phyloP scores from a whole-genome alignment of 2,113 vertebrate genomes.

The Cinclus cinclus region DNA sequence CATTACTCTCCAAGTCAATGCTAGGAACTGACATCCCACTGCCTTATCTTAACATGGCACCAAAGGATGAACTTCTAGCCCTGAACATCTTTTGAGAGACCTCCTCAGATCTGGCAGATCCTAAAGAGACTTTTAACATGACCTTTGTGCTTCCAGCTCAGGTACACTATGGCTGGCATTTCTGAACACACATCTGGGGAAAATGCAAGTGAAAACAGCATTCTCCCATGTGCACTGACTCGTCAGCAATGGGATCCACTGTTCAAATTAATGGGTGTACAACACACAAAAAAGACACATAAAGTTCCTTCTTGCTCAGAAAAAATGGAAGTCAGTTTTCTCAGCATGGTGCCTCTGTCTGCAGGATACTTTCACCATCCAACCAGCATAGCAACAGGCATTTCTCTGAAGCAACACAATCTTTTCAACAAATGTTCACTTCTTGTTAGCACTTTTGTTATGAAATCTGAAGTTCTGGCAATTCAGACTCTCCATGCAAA shows the following conservation, averaged over 20 bases:
- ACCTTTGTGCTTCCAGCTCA: neutral
- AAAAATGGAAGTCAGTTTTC: neutral
- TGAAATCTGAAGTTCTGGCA: neutral
- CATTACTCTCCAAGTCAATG: neutral
- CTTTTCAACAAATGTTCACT: neutral
- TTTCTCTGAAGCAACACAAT: neutral
- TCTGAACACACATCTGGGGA: neutral
- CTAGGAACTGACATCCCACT: neutral
- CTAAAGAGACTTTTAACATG: neutral
- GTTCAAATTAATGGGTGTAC: neutral
- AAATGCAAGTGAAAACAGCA: neutral
- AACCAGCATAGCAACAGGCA: neutral
- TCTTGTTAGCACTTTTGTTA: neutral
- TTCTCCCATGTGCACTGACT: fast-evolving
- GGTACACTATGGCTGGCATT: neutral
- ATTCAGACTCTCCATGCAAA: neutral
- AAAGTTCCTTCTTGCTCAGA: neutral
- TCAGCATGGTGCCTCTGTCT: neutral
- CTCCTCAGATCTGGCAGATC: neutral
- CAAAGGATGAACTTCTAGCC: neutral
- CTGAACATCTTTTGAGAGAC: neutral
- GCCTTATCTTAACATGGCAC: neutral
- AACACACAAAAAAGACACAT: neutral
- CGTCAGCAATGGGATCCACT: neutral
- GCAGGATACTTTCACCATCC: neutral